phyloP scores from a whole-genome alignment of 2,797 vertebrate genomes.

The Neosilurus mollespiculum region DNA sequence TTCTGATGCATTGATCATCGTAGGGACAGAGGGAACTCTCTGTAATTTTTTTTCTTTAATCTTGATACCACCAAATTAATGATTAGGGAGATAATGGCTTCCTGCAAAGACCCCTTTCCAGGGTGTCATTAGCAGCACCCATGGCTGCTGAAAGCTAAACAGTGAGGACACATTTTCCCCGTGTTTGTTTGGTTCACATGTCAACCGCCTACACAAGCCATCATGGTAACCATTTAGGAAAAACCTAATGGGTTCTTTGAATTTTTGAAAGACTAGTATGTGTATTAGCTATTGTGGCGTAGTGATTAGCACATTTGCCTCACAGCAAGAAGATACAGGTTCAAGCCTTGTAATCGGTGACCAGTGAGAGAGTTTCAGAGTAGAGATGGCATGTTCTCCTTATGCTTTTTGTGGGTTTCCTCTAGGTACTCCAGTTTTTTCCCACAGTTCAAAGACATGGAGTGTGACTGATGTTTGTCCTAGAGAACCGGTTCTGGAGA shows the following conservation, averaged over 20 bases:
- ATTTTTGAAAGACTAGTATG: no score
- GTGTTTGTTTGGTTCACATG: slow-evolving; percentile 6
- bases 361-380: no score
- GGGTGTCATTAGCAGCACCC: slow-evolving; percentile 41
- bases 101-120: slow-evolving; percentile 41
- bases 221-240: not conserved
- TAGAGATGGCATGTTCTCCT: not conserved
- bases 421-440: not conserved
- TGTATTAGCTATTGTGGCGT: no score
- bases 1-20: not conserved
- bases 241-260: not conserved
- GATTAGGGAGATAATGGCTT: slow-evolving; percentile 48
- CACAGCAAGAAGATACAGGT: no score
- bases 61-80: slow-evolving; percentile 43
- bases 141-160: slow-evolving; percentile 21
- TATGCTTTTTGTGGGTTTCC: not conserved
- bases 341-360: no score
- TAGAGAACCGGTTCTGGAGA: no score
- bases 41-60: slow-evolving; percentile 43
- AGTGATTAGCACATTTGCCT: no score
- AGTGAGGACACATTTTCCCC: slow-evolving; percentile 8
- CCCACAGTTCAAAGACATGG: not conserved
- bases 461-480: no score
- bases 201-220: not conserved
- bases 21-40: not conserved